Evolutionary conservation across 2,113 vertebrate species (phyloP).

Genomic region (Festucalex cinctus): DNA sequence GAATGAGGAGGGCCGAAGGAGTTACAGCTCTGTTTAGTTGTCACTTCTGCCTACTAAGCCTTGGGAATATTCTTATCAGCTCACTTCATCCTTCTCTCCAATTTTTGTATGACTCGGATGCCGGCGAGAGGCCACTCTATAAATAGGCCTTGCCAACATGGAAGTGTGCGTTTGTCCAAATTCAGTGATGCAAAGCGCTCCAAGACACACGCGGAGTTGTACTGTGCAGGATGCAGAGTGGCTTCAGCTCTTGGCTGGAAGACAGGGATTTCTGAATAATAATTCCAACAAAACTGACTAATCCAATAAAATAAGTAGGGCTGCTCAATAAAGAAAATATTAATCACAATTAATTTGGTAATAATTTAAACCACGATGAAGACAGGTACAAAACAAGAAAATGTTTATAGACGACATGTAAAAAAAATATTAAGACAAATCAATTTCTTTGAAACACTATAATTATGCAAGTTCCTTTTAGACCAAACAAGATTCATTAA

Average conservation of each 20-base stretch:
- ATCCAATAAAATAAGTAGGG: no score
- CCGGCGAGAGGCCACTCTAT: conserved; percentile 52
- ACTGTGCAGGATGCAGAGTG: not conserved
- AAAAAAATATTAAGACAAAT: no score
- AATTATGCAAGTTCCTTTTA: no score
- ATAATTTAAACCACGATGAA: no score
- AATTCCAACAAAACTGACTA: not conserved
- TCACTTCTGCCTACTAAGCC: conserved; percentile 36
- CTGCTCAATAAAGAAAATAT: no score
- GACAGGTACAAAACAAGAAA: no score
- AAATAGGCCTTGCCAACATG: conserved; percentile 45
- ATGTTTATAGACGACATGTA: no score
- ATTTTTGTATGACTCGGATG: conserved; percentile 22
- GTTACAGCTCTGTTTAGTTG: not conserved
- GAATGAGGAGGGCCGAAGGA: conserved; percentile 5
- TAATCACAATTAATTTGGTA: no score
- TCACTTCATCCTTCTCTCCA: conserved; percentile 18
- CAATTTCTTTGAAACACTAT: no score
- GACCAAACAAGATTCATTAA: no score
- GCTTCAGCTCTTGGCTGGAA: not conserved
- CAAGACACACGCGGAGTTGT: conserved; percentile 34
- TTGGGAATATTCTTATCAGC: conserved; percentile 26
- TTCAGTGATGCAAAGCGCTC: conserved; percentile 34
- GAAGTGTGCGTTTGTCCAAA: conserved; percentile 37
- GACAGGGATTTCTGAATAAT: not conserved